phyloP scores from a whole-genome alignment of 2,113 vertebrate species.

The Sceloporus tristichus region DNA sequence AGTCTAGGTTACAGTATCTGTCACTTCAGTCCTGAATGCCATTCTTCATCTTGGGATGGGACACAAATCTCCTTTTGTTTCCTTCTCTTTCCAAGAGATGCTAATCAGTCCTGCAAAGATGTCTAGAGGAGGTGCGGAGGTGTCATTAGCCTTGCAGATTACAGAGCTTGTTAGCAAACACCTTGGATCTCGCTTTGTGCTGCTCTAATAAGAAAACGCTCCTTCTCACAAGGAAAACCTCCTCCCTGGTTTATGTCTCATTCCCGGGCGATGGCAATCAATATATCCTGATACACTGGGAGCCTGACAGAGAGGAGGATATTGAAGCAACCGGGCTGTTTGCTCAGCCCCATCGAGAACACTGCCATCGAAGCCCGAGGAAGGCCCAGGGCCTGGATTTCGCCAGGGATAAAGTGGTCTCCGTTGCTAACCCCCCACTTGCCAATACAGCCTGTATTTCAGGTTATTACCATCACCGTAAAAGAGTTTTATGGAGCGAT shows the following conservation, averaged over 20 bases:
- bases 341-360: constrained; percentile 55
- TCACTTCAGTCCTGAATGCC: too few relatives aligned
- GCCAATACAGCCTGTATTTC: constrained; percentile 65
- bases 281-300: constrained; percentile 70
- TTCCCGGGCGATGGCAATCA: constrained; percentile 61
- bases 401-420: constrained; percentile 40
- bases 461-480: constrained; percentile 65
- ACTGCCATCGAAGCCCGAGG: constrained; percentile 56
- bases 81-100: constrained; percentile 47
- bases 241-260: constrained; percentile 57
- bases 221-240: constrained; percentile 59
- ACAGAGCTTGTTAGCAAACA: constrained; percentile 52
- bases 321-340: constrained; percentile 46
- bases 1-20: too few relatives aligned
- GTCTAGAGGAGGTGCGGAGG: constrained; percentile 55
- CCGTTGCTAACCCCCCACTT: constrained; percentile 49
- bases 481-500: constrained; percentile 67
- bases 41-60: constrained; percentile 18
- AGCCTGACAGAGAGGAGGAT: constrained; percentile 41
- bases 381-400: constrained; percentile 28
- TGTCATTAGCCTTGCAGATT: constrained; percentile 67
- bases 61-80: not conserved
- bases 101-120: constrained; percentile 57
- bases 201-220: constrained; percentile 63
- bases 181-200: constrained; percentile 46